phyloP scores from a whole-genome alignment of 2,888 invertebrate species.

The Desoria tigrina region DNA sequence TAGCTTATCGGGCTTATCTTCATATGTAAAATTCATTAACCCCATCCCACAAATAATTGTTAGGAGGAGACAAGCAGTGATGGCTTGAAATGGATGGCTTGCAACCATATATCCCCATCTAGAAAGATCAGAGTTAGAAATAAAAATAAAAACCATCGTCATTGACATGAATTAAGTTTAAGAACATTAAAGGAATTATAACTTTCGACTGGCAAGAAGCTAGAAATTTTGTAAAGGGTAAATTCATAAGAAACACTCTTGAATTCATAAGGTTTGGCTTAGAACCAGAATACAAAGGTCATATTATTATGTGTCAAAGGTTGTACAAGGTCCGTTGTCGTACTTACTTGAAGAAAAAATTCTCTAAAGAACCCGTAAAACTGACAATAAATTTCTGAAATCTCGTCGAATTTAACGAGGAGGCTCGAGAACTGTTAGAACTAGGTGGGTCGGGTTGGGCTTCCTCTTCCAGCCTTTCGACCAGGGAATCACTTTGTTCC shows the following conservation, averaged over 20 bases:
- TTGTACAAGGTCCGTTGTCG: background rate
- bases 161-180: conserved; percentile 11
- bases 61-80: conserved; percentile 62
- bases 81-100: conserved; percentile 64
- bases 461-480: background rate
- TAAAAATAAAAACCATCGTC: background rate
- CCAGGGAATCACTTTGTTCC: background rate
- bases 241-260: too few species aligned
- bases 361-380: conserved; percentile 10
- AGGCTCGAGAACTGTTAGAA: too few species aligned
- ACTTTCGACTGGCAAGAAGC: too few species aligned
- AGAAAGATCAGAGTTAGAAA: conserved; percentile 21
- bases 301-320: background rate
- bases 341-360: conserved; percentile 17
- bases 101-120: conserved; percentile 68
- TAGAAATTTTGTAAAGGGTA: too few species aligned
- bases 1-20: conserved; percentile 72
- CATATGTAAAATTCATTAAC: conserved; percentile 67
- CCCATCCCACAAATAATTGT: conserved; percentile 66
- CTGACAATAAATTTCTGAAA: conserved; percentile 13
- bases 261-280: conserved; percentile 1
- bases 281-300: background rate
- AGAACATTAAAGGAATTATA: too few species aligned
- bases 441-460: too few species aligned
- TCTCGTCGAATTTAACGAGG: conserved; percentile 6